These are phyloP conservation scores for Ametastegia equiseti DNA, from an alignment of 2,888 invertebrate genomes.

Conservation along the genomic window DNA sequence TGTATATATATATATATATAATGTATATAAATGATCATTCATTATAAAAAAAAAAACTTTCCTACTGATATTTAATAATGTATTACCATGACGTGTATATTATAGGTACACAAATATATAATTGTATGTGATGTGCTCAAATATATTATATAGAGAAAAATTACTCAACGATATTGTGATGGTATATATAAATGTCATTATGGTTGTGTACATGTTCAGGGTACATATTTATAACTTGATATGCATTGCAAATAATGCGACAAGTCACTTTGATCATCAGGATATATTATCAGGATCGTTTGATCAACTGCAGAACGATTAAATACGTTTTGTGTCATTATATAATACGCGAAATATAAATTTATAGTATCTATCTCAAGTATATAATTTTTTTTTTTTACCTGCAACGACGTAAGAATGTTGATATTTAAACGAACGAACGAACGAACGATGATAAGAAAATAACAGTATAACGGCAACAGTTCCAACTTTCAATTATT, in stretches of 20 bases:
- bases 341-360: not conserved
- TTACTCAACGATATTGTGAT: not conserved
- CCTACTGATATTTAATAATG: not conserved
- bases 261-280: too few relatives aligned
- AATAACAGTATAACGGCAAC: too few relatives aligned
- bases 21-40: not conserved
- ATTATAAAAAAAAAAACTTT: not conserved
- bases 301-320: not conserved
- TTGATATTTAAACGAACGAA: too few relatives aligned
- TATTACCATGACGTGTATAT: constrained; percentile 6
- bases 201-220: too few relatives aligned
- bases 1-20: not conserved
- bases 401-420: not conserved
- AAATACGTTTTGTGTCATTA: not conserved
- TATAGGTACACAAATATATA: not conserved
- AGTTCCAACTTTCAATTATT: not conserved
- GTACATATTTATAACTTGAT: too few relatives aligned
- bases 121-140: constrained; percentile 42
- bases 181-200: not conserved
- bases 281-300: too few relatives aligned
- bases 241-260: too few relatives aligned
- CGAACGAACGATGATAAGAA: too few relatives aligned
- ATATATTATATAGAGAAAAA: constrained; percentile 34
- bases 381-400: not conserved
- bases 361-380: not conserved